Evolutionary conservation across 2,797 vertebrate species (phyloP), one percentile per base, ranked within the genome.

Genomic region (Gambusia yucatana): DNA sequence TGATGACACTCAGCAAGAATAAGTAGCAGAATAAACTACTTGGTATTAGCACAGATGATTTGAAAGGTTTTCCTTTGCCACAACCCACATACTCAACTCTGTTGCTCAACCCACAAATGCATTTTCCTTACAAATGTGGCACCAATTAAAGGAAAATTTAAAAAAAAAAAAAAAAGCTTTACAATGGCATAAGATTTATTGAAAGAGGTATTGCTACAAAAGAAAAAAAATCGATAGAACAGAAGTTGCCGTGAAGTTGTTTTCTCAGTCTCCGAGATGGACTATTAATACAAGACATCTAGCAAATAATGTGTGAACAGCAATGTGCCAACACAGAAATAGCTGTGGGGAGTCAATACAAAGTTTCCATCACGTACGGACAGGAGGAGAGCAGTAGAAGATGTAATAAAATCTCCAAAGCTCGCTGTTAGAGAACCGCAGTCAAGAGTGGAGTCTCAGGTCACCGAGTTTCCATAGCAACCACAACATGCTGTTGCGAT

Each of bases 241-340:
- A 63, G 30, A 63, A 63, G 10, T 43, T 39, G 7, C 65, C 36
- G n/a, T n/a, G n/a, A 13, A 41, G 36, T n/a, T n/a, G 36, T 25
- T 43, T 69, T 43, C 20, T 67, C 36, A 43, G 39, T 1, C 63
- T 43, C 22, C 11, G 20, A 13, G 22, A 69, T 6, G 65, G 22
- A 10, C 43, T 25, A 41, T 69, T 43, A 41, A 25, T n/a, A 69
- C 25, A 11, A 11, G 39, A 67, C 36, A 13, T 67, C 22, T 0
- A 67, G 65, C 65, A 69, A 69, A 69, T 43, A 69, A n/a, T 43
- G 39, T 69, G 65, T 43, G 65, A 69, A 43, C 22, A 11, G 59
- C 30, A 63, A 30, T 9, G 30, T 36, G 59, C 16, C 59, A 20
- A 33, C 6, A 20, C 59, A 36, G 16, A 63, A 36, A 63, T 36